A percentile compares a stretch with the other conserved stretches of the same genome.
Conservation (phyloP, 2,113 vertebrate species). For the Upupa epops region DNA sequence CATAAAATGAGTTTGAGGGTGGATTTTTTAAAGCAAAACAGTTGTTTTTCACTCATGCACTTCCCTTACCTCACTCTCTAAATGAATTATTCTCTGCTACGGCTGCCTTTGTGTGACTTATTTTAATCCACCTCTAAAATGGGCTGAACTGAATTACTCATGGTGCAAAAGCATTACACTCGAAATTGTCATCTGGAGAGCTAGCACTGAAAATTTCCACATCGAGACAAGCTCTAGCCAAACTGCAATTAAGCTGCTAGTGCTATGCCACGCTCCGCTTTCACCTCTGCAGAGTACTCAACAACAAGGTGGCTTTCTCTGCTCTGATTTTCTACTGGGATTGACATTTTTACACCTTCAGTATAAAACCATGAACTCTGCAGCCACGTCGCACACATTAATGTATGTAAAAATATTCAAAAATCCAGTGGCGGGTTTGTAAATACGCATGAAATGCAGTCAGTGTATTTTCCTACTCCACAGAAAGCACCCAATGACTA, state of each 20-base stretch:
- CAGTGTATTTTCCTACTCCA: neutral
- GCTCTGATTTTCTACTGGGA: neutral
- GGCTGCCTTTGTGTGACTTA: constrained; percentile 28
- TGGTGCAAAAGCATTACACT: constrained; percentile 13
- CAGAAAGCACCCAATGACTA: neutral
- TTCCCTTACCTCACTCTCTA: neutral
- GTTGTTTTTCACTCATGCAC: neutral
- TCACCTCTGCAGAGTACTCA: neutral
- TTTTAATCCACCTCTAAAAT: constrained; percentile 36
- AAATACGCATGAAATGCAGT: constrained; percentile 26
- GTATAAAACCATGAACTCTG: neutral
- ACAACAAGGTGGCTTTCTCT: neutral
- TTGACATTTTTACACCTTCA: neutral
- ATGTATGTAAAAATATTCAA: constrained; percentile 43
- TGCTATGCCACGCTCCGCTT: neutral
- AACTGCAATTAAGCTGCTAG: constrained; percentile 14
- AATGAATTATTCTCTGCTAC: constrained; percentile 20
- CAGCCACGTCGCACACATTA: constrained; percentile 10
- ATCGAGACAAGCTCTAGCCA: neutral
- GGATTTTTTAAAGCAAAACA: constrained; percentile 30
- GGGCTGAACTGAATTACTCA: constrained; percentile 26
- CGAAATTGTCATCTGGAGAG: constrained; percentile 16
- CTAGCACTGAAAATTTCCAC: constrained; percentile 23
- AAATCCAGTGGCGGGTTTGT: neutral
- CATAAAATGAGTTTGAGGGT: constrained; percentile 27